phyloP scores from a whole-genome alignment of 2,113 vertebrate genomes.

The Scytalopus superciliaris region DNA sequence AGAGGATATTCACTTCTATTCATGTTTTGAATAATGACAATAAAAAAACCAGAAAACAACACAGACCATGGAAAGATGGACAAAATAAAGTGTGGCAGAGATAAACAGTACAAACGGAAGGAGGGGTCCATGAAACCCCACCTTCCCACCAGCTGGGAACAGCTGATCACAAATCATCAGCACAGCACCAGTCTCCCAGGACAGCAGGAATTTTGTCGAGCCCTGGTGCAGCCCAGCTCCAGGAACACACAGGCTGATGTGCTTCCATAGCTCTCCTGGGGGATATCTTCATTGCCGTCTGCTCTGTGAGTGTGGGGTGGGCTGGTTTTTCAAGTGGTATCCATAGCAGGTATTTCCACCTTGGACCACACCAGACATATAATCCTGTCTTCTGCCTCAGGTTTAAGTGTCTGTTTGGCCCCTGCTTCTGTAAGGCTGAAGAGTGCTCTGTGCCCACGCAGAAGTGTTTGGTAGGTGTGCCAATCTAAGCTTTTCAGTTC shows the following conservation, averaged over 20 bases:
- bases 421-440: not conserved
- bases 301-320: not conserved
- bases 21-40: constrained; percentile 77
- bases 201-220: not conserved
- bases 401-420: too few relatives aligned
- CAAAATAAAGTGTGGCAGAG: constrained; percentile 1
- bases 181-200: not conserved
- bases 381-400: fast-evolving
- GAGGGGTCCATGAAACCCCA: not conserved
- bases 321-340: not conserved
- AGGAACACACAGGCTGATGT: fast-evolving
- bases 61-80: not conserved
- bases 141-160: not conserved
- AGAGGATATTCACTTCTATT: constrained; percentile 76
- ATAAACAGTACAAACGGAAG: not conserved
- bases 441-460: not conserved
- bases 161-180: not conserved
- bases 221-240: not conserved
- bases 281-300: too few relatives aligned
- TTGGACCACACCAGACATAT: not conserved
- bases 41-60: constrained; percentile 73
- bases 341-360: not conserved
- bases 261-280: not conserved
- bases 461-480: too few relatives aligned
- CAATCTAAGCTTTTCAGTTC: not conserved